Conservation (phyloP, 1,140 invertebrate genomes). For the Megathymus violae region DNA sequence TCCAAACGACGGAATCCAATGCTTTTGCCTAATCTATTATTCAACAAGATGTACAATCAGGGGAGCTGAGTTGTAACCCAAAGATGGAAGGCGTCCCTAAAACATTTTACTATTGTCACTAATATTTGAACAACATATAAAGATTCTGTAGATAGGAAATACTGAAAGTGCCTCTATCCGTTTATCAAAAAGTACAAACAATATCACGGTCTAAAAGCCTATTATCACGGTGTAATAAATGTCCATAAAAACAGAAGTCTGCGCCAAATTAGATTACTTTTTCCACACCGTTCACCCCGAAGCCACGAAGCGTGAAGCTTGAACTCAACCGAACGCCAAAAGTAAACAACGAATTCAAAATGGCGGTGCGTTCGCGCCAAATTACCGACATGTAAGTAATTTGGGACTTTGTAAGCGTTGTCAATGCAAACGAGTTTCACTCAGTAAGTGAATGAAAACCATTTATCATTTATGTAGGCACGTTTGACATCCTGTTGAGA, state of each 20-base stretch:
- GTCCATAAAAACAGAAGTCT: conserved; percentile 47
- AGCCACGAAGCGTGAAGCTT: conserved; percentile 49
- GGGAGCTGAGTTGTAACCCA: too few relatives aligned
- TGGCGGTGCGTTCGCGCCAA: conserved; percentile 45
- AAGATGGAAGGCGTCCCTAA: too few relatives aligned
- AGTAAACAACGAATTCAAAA: conserved; percentile 60
- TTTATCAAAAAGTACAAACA: conserved; percentile 21
- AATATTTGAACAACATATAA: too few relatives aligned
- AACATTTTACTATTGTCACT: too few relatives aligned
- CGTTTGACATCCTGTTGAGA: not conserved
- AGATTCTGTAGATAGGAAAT: too few relatives aligned
- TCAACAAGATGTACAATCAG: too few relatives aligned
- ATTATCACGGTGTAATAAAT: conserved; percentile 36
- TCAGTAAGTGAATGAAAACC: not conserved
- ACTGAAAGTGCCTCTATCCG: not conserved
- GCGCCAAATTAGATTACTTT: conserved; percentile 67
- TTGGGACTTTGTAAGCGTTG: not conserved
- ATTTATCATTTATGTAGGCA: not conserved
- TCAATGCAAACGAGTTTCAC: not conserved
- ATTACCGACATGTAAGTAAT: conserved; percentile 20
- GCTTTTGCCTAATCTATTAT: too few relatives aligned
- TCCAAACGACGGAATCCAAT: too few relatives aligned
- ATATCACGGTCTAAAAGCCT: conserved; percentile 25
- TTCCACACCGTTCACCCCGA: conserved; percentile 45
- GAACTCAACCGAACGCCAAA: conserved; percentile 35